Evolutionary conservation across 2,797 vertebrate genomes (phyloP).

Genomic region (Apogon hyalosoma): DNA sequence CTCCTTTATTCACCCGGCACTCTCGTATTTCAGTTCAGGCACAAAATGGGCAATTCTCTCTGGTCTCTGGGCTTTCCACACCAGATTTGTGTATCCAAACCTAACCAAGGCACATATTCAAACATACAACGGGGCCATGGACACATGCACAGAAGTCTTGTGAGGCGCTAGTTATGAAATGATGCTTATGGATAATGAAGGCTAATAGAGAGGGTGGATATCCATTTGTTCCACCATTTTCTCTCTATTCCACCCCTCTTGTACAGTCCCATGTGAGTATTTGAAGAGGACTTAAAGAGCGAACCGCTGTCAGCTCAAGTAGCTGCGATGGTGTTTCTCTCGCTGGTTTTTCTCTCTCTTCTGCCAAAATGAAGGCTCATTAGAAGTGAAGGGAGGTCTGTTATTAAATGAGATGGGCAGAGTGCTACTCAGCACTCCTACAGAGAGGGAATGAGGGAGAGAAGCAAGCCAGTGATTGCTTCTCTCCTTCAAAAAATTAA

Average conservation of each 20-base stretch:
- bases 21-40: constrained; percentile 70
- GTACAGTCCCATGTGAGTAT: constrained; percentile 63
- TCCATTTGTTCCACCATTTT: constrained; percentile 76
- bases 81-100: constrained; percentile 61
- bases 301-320: constrained; percentile 73
- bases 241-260: constrained; percentile 52
- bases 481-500: neutral
- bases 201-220: constrained; percentile 68
- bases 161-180: constrained; percentile 71
- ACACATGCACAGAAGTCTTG: constrained; percentile 50
- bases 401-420: constrained; percentile 75
- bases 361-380: constrained; percentile 83
- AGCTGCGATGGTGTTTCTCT: constrained; percentile 69
- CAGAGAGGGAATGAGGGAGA: constrained; percentile 44
- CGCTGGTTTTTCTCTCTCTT: constrained; percentile 56
- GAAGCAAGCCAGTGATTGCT: constrained; percentile 1
- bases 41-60: constrained; percentile 71
- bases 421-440: constrained; percentile 75
- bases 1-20: constrained; percentile 67
- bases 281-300: constrained; percentile 68
- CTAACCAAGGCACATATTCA: constrained; percentile 38
- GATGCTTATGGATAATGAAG: constrained; percentile 71
- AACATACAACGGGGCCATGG: constrained; percentile 37
- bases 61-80: constrained; percentile 64
- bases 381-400: constrained; percentile 78